A percentile compares a stretch with the other conserved stretches of the same genome.
Conservation (phyloP, 1,140 invertebrate species). For the Magallana angulata region DNA sequence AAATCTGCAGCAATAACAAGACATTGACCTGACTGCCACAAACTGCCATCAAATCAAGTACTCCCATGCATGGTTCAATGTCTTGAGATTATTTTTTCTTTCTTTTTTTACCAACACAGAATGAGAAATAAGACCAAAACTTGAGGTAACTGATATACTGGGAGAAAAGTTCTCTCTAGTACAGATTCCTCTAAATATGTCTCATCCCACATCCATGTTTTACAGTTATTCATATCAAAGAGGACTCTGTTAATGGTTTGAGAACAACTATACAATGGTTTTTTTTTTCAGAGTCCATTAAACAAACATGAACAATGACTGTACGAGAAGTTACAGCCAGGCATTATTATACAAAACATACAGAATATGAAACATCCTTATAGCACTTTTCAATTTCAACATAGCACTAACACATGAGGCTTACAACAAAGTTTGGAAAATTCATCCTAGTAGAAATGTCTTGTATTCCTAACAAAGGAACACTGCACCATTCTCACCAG, state of each 20-base stretch:
- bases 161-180: background rate
- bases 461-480: background rate
- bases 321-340: background rate
- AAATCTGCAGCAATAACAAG: background rate
- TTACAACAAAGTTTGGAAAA: background rate
- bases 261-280: background rate
- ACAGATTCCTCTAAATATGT: too few species aligned
- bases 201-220: background rate
- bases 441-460: background rate
- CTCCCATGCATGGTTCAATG: background rate
- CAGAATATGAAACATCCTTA: background rate
- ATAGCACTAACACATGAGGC: background rate
- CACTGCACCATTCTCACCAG: background rate
- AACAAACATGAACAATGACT: background rate
- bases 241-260: background rate
- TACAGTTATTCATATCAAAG: background rate
- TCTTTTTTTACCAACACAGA: background rate
- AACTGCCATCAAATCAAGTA: slow-evolving; percentile 10
- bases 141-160: background rate
- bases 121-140: background rate
- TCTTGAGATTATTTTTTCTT: background rate
- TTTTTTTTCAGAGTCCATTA: background rate
- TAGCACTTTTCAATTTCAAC: slow-evolving; percentile 3
- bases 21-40: background rate
- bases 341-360: background rate